Evolutionary conservation across 2,797 vertebrate species (phyloP).

Genomic region (Nothura maculosa): DNA sequence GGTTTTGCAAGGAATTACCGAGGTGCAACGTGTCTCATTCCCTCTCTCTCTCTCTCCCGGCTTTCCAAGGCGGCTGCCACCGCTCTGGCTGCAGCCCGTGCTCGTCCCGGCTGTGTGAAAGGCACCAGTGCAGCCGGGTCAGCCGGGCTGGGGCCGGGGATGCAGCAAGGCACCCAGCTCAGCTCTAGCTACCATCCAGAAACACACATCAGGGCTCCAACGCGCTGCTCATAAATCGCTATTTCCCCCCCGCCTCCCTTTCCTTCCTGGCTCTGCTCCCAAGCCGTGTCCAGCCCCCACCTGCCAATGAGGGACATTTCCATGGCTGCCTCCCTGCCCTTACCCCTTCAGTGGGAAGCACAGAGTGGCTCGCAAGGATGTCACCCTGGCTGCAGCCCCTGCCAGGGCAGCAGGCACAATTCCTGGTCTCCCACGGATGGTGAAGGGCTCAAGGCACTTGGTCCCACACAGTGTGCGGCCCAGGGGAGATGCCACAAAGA

Average conservation of each 20-base stretch:
- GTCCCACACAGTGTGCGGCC: neutral
- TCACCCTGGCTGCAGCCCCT: slow-evolving; percentile 29
- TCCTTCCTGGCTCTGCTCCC: slow-evolving; percentile 40
- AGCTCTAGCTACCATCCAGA: neutral
- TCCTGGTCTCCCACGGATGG: slow-evolving; percentile 23
- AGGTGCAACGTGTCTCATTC: neutral
- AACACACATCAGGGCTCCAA: neutral
- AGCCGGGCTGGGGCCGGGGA: neutral
- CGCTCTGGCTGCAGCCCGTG: neutral
- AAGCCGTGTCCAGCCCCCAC: slow-evolving; percentile 55
- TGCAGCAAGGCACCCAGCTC: neutral
- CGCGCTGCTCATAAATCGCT: neutral
- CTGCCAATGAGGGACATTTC: slow-evolving; percentile 55
- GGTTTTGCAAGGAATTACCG: neutral
- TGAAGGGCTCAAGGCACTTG: neutral
- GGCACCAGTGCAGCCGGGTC: too few species aligned
- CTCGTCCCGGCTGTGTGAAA: neutral
- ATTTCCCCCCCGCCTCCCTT: neutral
- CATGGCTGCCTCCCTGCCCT: slow-evolving; percentile 56
- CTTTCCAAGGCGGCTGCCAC: neutral
- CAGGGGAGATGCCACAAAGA: neutral
- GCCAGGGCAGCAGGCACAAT: slow-evolving; percentile 4
- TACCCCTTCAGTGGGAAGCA: slow-evolving; percentile 54
- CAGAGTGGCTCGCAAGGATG: slow-evolving; percentile 39
- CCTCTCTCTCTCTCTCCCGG: too few species aligned